These are phyloP conservation scores for Phocides pigmalion DNA, from an alignment of 1,140 invertebrate genomes.

Conservation along the genomic window DNA sequence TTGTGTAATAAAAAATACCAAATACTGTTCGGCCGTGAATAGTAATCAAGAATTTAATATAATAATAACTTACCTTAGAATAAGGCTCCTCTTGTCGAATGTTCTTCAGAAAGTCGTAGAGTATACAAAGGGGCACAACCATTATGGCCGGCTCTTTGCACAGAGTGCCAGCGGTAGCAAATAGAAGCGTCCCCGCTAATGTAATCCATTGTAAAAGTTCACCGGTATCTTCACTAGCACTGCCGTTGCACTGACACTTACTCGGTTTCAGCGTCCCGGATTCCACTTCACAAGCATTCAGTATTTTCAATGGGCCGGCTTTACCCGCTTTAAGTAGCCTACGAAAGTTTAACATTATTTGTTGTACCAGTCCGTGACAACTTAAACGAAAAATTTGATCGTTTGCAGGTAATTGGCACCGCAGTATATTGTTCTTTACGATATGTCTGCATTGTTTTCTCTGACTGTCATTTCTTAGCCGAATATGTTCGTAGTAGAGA, in stretches of 20 bases:
- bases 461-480: conserved; percentile 82
- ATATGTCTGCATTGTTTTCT: conserved; percentile 58
- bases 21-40: conserved; percentile 31
- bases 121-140: conserved; percentile 93
- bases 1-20: conserved; percentile 47
- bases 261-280: conserved; percentile 58
- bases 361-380: conserved; percentile 71
- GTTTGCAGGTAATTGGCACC: conserved; percentile 47
- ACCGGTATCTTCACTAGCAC: conserved; percentile 74
- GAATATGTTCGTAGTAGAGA: conserved; percentile 88
- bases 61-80: conserved; percentile 80
- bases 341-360: conserved; percentile 70
- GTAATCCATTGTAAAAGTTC: conserved; percentile 81
- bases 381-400: conserved; percentile 69
- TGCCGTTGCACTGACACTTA: conserved; percentile 72
- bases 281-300: conserved; percentile 66
- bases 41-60: conserved; percentile 42
- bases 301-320: conserved; percentile 68
- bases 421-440: conserved; percentile 57
- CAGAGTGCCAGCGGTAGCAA: conserved; percentile 89
- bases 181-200: conserved; percentile 85
- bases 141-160: conserved; percentile 97
- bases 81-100: conserved; percentile 74
- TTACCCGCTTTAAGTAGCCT: conserved; percentile 67
- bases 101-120: conserved; percentile 87